phyloP scores from a whole-genome alignment of 2,888 invertebrate genomes.

The Allygus modestus region DNA sequence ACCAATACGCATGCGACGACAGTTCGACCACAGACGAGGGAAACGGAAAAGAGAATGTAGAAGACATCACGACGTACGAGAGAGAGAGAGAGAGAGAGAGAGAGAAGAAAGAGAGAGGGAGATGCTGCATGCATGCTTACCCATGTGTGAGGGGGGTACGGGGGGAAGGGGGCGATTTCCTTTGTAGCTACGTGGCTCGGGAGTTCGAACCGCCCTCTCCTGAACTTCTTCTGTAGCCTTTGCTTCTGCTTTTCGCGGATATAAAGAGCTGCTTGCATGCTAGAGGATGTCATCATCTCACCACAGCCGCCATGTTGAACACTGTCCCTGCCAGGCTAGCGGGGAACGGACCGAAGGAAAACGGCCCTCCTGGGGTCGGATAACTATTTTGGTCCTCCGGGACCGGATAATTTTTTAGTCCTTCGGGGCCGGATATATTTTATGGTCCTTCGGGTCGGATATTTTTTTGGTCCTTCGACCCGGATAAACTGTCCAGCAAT shows the following conservation, averaged over 20 bases:
- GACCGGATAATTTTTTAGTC: too few relatives aligned
- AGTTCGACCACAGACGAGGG: constrained; percentile 1
- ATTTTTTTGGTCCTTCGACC: constrained; percentile 5
- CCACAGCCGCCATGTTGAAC: constrained; percentile 65
- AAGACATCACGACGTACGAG: neutral
- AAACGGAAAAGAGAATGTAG: neutral
- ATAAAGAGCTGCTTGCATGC: constrained; percentile 96
- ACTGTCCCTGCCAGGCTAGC: constrained; percentile 62
- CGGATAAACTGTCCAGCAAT: constrained; percentile 25
- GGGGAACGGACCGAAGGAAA: too few relatives aligned
- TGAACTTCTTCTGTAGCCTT: constrained; percentile 84
- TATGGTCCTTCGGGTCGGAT: neutral
- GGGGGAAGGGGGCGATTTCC: constrained; percentile 91
- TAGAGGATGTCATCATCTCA: constrained; percentile 77
- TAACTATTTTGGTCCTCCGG: too few relatives aligned
- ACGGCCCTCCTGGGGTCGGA: neutral
- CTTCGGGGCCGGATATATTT: too few relatives aligned
- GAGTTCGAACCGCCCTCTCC: constrained; percentile 78
- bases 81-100: constrained; percentile 2
- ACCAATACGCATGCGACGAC: constrained; percentile 20
- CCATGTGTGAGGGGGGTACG: constrained; percentile 90
- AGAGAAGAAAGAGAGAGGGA: neutral
- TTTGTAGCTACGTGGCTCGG: constrained; percentile 93
- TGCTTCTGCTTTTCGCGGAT: constrained; percentile 94
- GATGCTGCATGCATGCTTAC: constrained; percentile 72